These are phyloP conservation scores for Diploscapter pachys DNA, from an alignment of 1,140 invertebrate genomes.

Conservation along the genomic window DNA sequence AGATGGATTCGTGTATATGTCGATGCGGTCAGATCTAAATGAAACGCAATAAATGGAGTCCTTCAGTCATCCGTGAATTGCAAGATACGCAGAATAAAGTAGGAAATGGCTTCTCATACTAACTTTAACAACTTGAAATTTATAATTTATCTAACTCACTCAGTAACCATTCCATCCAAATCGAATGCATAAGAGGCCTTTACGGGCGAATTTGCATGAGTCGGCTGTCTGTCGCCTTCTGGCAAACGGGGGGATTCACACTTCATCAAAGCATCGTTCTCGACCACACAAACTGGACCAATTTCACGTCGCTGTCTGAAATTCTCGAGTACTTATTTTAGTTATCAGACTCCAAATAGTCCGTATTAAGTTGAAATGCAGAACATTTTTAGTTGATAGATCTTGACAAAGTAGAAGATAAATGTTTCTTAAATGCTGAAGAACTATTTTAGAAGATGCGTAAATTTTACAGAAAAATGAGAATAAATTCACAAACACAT, in stretches of 20 bases:
- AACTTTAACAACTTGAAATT: background rate
- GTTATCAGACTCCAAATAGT: too few relatives aligned
- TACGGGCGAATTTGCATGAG: too few relatives aligned
- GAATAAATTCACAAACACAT: background rate
- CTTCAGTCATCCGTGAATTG: too few relatives aligned
- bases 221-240: background rate
- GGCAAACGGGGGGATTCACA: conserved; percentile 40
- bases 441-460: background rate
- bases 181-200: conserved; percentile 46
- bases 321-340: too few relatives aligned
- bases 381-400: background rate
- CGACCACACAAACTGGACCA: conserved; percentile 9
- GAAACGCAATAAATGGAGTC: background rate
- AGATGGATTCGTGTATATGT: conserved; percentile 30
- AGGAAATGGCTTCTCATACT: too few relatives aligned
- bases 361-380: too few relatives aligned
- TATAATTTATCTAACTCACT: conserved; percentile 33
- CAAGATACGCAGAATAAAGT: too few relatives aligned
- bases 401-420: background rate
- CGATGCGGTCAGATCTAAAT: conserved; percentile 27
- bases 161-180: conserved; percentile 44
- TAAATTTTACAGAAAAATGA: background rate
- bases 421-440: background rate
- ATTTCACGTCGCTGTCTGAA: conserved; percentile 12
- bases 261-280: conserved; percentile 27